phyloP scores from a whole-genome alignment of 2,888 invertebrate species.

The Sarcophaga subvicina region DNA sequence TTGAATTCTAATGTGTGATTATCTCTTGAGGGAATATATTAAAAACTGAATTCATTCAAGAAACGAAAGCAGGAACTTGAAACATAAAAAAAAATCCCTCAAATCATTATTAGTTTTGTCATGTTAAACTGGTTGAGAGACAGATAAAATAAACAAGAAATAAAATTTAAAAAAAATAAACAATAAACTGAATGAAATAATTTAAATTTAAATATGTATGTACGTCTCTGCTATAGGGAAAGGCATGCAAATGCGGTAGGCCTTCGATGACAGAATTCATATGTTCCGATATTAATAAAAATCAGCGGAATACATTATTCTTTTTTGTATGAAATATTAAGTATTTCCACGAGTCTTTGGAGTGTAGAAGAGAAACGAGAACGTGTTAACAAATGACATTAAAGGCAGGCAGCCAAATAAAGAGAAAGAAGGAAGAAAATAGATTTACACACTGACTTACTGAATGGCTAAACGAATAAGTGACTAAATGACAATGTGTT shows the following conservation, averaged over 20 bases:
- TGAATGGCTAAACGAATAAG: neutral
- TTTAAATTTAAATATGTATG: conserved; percentile 21
- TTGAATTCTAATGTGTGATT: neutral
- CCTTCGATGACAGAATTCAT: conserved; percentile 45
- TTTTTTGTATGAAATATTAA: neutral
- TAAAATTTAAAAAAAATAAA: neutral
- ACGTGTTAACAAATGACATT: conserved; percentile 18
- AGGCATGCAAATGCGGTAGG: conserved; percentile 44
- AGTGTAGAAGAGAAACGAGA: neutral
- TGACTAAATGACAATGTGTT: conserved; percentile 56
- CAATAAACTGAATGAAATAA: neutral
- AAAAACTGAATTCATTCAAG: neutral
- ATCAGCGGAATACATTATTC: conserved; percentile 19
- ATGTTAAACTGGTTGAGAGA: conserved; percentile 34
- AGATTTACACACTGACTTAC: conserved; percentile 4
- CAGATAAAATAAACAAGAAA: neutral
- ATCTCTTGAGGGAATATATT: neutral
- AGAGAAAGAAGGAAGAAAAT: conserved; percentile 7
- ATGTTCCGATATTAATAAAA: conserved; percentile 43
- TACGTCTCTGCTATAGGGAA: neutral
- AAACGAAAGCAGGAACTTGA: neutral
- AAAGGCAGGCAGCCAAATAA: neutral
- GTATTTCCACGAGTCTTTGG: neutral
- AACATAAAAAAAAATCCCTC: too few relatives aligned
- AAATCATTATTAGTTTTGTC: conserved; percentile 52